Conservation (phyloP, 2,113 vertebrate genomes). For the Vulpes ferrilata region DNA sequence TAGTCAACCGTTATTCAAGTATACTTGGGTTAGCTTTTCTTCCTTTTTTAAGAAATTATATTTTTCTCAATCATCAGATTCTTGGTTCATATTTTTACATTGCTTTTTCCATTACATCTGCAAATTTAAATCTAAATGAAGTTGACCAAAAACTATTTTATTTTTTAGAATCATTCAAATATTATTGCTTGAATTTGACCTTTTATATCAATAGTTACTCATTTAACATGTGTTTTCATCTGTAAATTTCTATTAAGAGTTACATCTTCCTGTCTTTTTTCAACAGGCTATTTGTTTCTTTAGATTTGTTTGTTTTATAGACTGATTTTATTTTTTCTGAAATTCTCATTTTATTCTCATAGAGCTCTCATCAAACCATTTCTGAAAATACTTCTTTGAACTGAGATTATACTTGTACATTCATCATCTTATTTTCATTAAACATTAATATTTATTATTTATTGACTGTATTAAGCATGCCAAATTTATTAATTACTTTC, state of each 20-base stretch:
- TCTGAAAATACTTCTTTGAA: constrained; percentile 37
- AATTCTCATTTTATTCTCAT: background rate
- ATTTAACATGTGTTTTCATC: background rate
- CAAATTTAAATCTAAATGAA: background rate
- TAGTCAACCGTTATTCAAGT: background rate
- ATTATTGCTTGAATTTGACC: background rate
- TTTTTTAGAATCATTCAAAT: background rate
- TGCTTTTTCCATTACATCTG: background rate
- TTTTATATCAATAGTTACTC: background rate
- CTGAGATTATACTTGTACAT: background rate
- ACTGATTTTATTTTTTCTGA: background rate
- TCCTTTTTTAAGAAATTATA: background rate
- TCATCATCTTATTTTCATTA: background rate
- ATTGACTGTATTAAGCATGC: background rate
- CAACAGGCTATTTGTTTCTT: background rate
- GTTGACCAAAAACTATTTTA: background rate
- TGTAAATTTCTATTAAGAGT: background rate
- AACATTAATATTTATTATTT: background rate
- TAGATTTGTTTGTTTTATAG: background rate
- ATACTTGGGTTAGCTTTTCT: background rate
- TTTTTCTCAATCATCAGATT: background rate
- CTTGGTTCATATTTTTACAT: constrained; percentile 1
- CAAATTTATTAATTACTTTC: background rate
- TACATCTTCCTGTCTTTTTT: background rate
- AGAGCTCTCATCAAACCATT: background rate